These are phyloP conservation scores for Archegozetes longisetosus DNA, from an alignment of 1,140 invertebrate species.

Conservation along the genomic window DNA sequence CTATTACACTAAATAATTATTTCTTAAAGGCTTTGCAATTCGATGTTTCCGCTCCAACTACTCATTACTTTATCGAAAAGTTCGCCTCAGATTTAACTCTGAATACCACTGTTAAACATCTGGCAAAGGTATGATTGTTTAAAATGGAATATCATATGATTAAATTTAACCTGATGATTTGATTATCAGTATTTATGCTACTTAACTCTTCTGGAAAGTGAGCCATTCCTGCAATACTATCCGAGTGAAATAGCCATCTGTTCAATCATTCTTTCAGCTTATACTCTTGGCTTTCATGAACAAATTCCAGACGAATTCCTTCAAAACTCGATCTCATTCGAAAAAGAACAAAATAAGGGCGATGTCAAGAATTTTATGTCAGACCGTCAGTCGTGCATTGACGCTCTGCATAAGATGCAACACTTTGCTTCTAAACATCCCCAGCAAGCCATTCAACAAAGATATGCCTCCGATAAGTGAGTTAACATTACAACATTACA, in stretches of 20 bases:
- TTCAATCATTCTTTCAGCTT: conserved; percentile 12
- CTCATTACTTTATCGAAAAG: conserved; percentile 16
- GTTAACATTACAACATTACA: not conserved
- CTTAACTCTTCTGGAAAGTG: conserved; percentile 64
- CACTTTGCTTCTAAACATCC: conserved; percentile 9
- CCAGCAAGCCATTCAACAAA: conserved; percentile 11
- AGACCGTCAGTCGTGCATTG: conserved; percentile 6
- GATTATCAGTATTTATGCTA: conserved; percentile 62
- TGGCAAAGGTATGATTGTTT: conserved; percentile 13
- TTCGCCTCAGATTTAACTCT: not conserved
- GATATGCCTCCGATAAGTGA: conserved; percentile 7
- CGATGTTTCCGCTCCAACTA: conserved; percentile 16
- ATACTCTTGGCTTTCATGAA: conserved; percentile 1
- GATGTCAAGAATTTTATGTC: not conserved
- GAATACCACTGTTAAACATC: not conserved
- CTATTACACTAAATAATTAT: not conserved
- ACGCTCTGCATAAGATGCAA: conserved; percentile 9
- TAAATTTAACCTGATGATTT: too few relatives aligned
- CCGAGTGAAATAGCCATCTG: conserved; percentile 58
- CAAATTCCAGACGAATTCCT: not conserved
- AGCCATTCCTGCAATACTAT: conserved; percentile 59
- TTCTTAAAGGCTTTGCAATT: conserved; percentile 12
- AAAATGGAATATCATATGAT: too few relatives aligned
- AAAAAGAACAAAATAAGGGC: not conserved
- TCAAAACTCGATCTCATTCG: not conserved